These are phyloP conservation scores for Calycopis cecrops DNA, from an alignment of 1,140 invertebrate genomes.

Conservation along the genomic window DNA sequence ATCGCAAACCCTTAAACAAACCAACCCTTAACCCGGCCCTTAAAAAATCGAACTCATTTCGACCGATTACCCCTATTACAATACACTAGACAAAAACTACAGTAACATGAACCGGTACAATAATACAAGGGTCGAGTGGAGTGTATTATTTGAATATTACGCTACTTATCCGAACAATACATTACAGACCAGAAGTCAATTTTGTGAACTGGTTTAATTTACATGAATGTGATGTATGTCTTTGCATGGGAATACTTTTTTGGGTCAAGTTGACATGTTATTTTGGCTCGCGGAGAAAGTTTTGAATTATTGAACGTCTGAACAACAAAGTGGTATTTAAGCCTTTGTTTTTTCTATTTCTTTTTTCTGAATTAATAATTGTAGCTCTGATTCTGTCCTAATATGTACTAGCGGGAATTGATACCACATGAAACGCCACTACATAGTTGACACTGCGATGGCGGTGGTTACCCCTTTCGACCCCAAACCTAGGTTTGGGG, in stretches of 20 bases:
- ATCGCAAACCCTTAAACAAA: too few relatives aligned
- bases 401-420: too few relatives aligned
- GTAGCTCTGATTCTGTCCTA: too few relatives aligned
- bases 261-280: slow-evolving; percentile 32
- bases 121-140: slow-evolving; percentile 33
- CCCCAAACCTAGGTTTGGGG: too few relatives aligned
- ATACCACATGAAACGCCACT: too few relatives aligned
- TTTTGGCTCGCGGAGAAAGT: slow-evolving; percentile 18
- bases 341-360: too few relatives aligned
- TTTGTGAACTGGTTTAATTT: slow-evolving; percentile 45
- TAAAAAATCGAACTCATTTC: slow-evolving; percentile 23
- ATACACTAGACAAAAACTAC: slow-evolving; percentile 23
- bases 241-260: slow-evolving; percentile 48
- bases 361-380: too few relatives aligned
- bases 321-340: too few relatives aligned
- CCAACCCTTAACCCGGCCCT: too few relatives aligned
- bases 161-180: slow-evolving; percentile 50
- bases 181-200: slow-evolving; percentile 56
- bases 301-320: too few relatives aligned
- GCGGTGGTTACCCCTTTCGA: too few relatives aligned
- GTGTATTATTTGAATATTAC: slow-evolving; percentile 60
- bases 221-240: slow-evolving; percentile 41
- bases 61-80: slow-evolving; percentile 27
- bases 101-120: slow-evolving; percentile 24
- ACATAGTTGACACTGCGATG: too few relatives aligned